Conservation (phyloP, 2,797 vertebrate genomes). For the Petrocephalus schoutedeni region DNA sequence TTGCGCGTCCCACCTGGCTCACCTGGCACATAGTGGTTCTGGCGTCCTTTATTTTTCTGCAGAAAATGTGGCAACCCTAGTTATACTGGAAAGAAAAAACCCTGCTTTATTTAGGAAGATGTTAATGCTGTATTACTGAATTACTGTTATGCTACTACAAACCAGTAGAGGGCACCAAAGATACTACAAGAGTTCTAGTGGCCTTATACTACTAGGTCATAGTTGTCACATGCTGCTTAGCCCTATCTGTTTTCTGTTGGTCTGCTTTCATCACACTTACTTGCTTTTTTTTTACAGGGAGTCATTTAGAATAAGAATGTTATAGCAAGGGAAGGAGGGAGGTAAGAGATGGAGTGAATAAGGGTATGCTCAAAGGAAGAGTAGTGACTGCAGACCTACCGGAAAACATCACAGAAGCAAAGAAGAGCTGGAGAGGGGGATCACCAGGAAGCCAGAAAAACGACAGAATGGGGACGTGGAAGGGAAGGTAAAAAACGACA, state of each 20-base stretch:
- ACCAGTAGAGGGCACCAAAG: conserved; percentile 8
- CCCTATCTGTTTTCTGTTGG: background rate
- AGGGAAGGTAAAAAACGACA: conserved; percentile 9
- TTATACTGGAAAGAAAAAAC: background rate
- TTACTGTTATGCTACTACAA: background rate
- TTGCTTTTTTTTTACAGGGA: background rate
- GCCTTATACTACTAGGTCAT: background rate
- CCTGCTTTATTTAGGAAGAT: background rate
- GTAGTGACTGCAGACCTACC: background rate
- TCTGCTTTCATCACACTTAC: background rate
- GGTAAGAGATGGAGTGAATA: background rate
- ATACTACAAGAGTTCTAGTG: background rate
- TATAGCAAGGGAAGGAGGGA: too few relatives aligned
- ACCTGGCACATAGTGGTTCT: too few relatives aligned
- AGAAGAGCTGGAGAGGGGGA: background rate
- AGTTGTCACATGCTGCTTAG: background rate
- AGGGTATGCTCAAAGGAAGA: background rate
- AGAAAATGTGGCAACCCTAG: too few relatives aligned
- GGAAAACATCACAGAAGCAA: background rate
- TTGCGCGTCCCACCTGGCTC: too few relatives aligned
- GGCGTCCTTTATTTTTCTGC: too few relatives aligned
- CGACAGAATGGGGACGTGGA: conserved; percentile 25
- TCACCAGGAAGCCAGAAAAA: conserved; percentile 19
- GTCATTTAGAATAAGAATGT: background rate
- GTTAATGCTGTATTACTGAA: background rate